Evolutionary conservation across 2,113 vertebrate genomes (phyloP), one percentile per base, ranked within the genome.

Genomic region (Charina bottae): DNA sequence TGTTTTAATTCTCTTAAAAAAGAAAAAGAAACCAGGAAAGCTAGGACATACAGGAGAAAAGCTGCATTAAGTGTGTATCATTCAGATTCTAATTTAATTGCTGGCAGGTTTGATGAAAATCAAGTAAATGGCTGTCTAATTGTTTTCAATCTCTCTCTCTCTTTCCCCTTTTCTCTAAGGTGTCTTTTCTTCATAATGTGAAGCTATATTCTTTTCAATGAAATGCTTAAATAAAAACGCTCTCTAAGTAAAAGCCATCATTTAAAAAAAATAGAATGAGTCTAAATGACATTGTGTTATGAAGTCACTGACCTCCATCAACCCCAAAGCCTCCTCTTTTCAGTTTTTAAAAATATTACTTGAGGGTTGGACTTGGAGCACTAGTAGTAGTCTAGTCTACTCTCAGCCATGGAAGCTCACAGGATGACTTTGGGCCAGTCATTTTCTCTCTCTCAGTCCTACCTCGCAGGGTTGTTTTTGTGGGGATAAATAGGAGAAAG

Each of bases 191-290:
- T 92, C 92, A 92, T 96, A 95, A 96, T 95, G 94, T 92, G 54
- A 78, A 90, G 94, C 90, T 94, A 95, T 96, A 95, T 96, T 97
- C 92, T 95, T 91, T 92, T 87, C 96, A 94, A 94, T 92, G 94
- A 95, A 96, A 95, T 96, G 85, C 72, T 90, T 90, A 58, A 92
- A 94, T 84, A 92, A 26, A 90, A 93, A 78, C 49, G 93, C 94
- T 93, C 92, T 58, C 49, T 49, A 49, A 49, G 49, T 49, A 6
- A 49, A 49, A 49, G 49, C 49, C 49, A 49, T 49, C 49, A 49
- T 49, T 49, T 3, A 49, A 49, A 49, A 49, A 49, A 49, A 49
- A 49, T 49, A 84, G 8, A 83, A 83, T 8, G 8, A 49, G 1
- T 84, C 3, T 83, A 49, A 84, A 49, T 53, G 23, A 21, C 83